Base-by-base conservation (phyloP, 2,888 invertebrate genomes). In the Ptilodon capucinus region DNA sequence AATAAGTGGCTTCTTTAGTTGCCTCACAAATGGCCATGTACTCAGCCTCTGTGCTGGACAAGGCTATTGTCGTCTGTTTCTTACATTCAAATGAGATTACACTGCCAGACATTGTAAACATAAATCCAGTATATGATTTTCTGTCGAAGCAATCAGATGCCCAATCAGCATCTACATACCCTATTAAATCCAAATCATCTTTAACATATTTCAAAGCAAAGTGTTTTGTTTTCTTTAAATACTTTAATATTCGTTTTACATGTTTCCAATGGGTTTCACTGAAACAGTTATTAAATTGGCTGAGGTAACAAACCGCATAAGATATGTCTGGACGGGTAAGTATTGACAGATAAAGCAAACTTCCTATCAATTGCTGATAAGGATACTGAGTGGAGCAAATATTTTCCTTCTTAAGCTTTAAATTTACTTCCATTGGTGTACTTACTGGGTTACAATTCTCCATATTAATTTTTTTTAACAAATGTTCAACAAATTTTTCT, bases 81-180 rank as follows among this genome's bases (percentile, higher is more conserved):
- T 30, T 45, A 16, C 23, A 14, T 19, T 52, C 52, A 34, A 25
- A 48, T 21, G 36, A 40, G 9, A 51, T 14, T 6, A 19, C 42
- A 17, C 25, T 19, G 0, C 51, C 47, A 2, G 47, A 44, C 21
- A 45, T 17, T 14, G 21, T 40, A 36, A 48, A 52, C 40, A 28
- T 36, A 14, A 13, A 52, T 1, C 51, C 48, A 6, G 44, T 48
- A 35, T n/a, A 52, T 1, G 52, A 46, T 11, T 9, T 25, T 11
- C 52, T 34, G 9, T 52, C 52, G n/a, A 43, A 2, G 9, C n/a
- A 11, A 32, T 34, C 28, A 1, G 21, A 14, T 21, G 39, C 48
- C 51, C 51, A 51, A 21, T 58, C 54, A 14, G 54, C 56, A 56
- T 61, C 61, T 13, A 58, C 56, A 41, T 44, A 52, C 13, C 56